Percentiles rank a stretch among this genome's conserved stretches.
These are phyloP conservation scores for Caloenas nicobarica DNA, from an alignment of 2,113 vertebrate genomes.

Conservation along the genomic window DNA sequence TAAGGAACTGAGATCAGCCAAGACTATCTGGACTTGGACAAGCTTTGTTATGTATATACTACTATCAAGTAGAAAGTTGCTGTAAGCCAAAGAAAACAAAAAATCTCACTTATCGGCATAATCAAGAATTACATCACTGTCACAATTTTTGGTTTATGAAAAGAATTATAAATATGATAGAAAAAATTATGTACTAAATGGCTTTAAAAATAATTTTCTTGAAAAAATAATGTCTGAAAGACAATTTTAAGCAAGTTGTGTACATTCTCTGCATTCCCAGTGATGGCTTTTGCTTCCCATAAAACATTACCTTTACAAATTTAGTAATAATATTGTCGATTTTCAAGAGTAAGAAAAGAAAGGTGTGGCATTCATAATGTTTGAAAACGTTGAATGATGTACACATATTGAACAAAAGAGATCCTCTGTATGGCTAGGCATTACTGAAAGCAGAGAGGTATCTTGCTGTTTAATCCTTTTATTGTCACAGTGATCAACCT, in stretches of 20 bases:
- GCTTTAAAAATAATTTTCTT: neutral
- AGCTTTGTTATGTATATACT: neutral
- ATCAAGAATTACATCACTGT: neutral
- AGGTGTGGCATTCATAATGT: neutral
- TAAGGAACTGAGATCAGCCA: neutral
- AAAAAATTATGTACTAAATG: neutral
- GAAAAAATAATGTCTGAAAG: neutral
- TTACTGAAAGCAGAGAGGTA: slow-evolving; percentile 15
- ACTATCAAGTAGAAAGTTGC: neutral
- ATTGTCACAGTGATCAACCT: slow-evolving; percentile 45
- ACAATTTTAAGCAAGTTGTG: neutral
- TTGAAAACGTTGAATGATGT: slow-evolving; percentile 46
- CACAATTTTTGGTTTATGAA: neutral
- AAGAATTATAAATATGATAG: neutral
- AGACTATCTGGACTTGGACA: neutral
- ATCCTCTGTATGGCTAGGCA: neutral
- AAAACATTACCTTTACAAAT: slow-evolving; percentile 17
- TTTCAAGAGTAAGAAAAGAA: slow-evolving; percentile 25
- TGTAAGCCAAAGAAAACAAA: neutral
- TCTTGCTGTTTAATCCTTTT: slow-evolving; percentile 52
- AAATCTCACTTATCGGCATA: neutral
- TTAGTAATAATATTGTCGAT: neutral
- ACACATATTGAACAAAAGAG: slow-evolving; percentile 36
- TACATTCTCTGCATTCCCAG: neutral
- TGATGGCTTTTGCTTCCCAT: slow-evolving; percentile 23